phyloP scores from a whole-genome alignment of 2,797 vertebrate genomes.

The Thamnophis elegans region DNA sequence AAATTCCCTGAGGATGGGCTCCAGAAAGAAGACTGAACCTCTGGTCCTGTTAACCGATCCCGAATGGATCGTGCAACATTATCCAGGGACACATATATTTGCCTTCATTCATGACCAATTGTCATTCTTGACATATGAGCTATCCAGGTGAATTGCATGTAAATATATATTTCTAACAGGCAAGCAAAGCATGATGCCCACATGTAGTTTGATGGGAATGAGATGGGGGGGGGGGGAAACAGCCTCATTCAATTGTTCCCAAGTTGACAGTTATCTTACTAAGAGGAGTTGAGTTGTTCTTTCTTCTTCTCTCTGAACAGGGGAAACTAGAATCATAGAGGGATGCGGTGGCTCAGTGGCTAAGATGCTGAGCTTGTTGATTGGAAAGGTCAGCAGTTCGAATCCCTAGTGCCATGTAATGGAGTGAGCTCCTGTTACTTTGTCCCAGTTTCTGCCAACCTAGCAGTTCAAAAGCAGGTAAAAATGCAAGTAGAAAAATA shows the following conservation, averaged over 20 bases:
- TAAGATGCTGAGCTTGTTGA: no score
- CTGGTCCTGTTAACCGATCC: background rate
- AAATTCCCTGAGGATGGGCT: background rate
- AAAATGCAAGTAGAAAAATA: no score
- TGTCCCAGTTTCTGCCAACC: no score
- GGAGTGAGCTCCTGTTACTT: no score
- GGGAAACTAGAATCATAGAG: background rate
- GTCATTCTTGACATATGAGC: background rate
- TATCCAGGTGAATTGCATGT: background rate
- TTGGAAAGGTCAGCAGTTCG: no score
- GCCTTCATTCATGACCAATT: background rate
- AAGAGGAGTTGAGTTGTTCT: slow-evolving; percentile 57
- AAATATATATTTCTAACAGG: background rate
- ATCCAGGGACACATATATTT: background rate
- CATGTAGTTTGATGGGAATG: background rate
- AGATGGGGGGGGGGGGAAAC: background rate
- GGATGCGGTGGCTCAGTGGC: no score
- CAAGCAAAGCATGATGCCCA: background rate
- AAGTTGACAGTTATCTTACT: slow-evolving; percentile 21
- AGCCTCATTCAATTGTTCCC: slow-evolving; percentile 36
- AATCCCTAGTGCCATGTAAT: no score
- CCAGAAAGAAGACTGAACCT: background rate
- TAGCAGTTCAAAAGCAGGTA: no score
- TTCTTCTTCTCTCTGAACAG: slow-evolving; percentile 48
- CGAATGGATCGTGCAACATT: background rate